Evolutionary conservation across 2,113 vertebrate species (phyloP).

Genomic region (Amblyornis subalaris): DNA sequence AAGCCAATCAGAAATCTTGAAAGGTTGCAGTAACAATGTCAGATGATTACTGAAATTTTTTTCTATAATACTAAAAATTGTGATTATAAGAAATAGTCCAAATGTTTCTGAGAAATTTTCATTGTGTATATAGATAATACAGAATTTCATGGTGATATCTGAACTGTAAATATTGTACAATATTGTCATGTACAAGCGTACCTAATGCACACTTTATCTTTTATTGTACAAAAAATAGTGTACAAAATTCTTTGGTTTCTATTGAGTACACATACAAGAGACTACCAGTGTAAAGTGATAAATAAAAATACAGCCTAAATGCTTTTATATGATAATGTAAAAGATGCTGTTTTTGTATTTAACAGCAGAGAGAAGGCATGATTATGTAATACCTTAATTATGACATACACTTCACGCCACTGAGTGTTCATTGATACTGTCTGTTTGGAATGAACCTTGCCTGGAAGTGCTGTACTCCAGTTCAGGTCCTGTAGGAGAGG

Average conservation of each 20-base stretch:
- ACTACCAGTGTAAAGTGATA: slow-evolving; percentile 86
- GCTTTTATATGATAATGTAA: slow-evolving; percentile 94
- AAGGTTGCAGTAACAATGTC: slow-evolving; percentile 79
- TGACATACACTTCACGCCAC: slow-evolving; percentile 73
- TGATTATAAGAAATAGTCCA: slow-evolving; percentile 97
- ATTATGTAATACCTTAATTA: slow-evolving; percentile 75
- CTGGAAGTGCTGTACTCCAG: slow-evolving; percentile 65
- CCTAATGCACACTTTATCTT: slow-evolving; percentile 99
- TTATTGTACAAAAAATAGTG: slow-evolving; percentile 99
- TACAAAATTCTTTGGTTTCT: slow-evolving; percentile 98
- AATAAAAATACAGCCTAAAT: slow-evolving; percentile 91
- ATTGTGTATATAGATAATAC: slow-evolving; percentile 97
- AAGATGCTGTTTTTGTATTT: slow-evolving; percentile 86
- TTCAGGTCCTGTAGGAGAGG: slow-evolving; percentile 64
- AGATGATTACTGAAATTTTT: slow-evolving; percentile 89
- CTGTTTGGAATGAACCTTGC: slow-evolving; percentile 81
- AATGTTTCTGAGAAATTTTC: slow-evolving; percentile 99
- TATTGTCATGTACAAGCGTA: slow-evolving; percentile 98
- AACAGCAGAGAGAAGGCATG: slow-evolving; percentile 83
- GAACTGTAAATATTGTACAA: slow-evolving; percentile 99
- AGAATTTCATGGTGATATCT: slow-evolving; percentile 94
- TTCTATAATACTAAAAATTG: slow-evolving; percentile 90
- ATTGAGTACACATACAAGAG: slow-evolving; percentile 89
- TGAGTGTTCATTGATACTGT: slow-evolving; percentile 74
- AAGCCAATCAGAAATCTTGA: slow-evolving; percentile 79